A percentile compares a stretch with the other conserved stretches of the same genome.
Conservation (phyloP, 1,140 invertebrate species). For the Lepidurus packardi region DNA sequence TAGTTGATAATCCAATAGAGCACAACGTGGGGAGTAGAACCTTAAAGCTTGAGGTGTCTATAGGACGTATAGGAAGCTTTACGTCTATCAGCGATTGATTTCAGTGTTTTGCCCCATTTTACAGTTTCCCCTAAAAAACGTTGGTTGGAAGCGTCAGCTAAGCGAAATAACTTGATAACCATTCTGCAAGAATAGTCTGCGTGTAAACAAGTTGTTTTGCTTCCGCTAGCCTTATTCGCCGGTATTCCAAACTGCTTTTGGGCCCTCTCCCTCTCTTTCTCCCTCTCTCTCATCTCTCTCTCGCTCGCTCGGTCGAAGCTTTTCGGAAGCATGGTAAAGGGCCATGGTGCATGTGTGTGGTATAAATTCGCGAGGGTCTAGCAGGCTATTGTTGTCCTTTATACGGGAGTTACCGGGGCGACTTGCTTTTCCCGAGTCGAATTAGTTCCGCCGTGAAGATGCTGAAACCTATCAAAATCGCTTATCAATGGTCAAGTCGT, state of each 20-base stretch:
- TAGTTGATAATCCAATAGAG: background rate
- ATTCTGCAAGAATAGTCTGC: conserved; percentile 7
- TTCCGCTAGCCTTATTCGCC: conserved; percentile 6
- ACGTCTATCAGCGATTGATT: background rate
- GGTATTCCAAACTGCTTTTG: background rate
- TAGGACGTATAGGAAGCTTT: too few species aligned
- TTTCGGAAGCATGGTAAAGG: background rate
- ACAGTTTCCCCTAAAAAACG: background rate
- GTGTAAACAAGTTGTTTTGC: conserved; percentile 17
- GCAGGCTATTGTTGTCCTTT: background rate
- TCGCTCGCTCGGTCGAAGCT: background rate
- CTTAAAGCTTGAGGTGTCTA: too few species aligned
- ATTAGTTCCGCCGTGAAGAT: background rate
- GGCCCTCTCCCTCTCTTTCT: background rate
- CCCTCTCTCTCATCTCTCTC: background rate
- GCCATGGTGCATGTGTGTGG: background rate
- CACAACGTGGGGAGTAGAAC: background rate
- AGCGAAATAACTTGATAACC: conserved; percentile 9
- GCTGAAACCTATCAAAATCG: conserved; percentile 6
- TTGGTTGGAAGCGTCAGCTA: background rate
- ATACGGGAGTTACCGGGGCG: background rate
- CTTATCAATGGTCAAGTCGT: background rate
- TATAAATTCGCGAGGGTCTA: background rate
- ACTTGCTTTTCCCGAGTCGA: background rate
- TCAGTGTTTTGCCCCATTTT: background rate